Evolutionary conservation across 2,797 vertebrate species (phyloP).

Genomic region (Gymnoscopelus microlampas): DNA sequence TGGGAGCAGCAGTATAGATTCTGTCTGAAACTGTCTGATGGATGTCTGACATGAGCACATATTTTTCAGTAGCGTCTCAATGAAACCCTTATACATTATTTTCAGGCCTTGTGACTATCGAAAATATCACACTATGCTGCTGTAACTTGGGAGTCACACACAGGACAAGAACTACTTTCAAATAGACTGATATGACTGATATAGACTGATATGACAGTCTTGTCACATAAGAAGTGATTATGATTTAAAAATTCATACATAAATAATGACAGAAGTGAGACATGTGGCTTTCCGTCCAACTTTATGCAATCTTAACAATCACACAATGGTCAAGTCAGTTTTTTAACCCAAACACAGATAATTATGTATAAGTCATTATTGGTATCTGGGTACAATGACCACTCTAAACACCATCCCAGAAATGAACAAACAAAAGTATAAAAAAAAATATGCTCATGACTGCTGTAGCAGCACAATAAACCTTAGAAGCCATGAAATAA

Average conservation of each 20-base stretch:
- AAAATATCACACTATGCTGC: no score
- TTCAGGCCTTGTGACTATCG: no score
- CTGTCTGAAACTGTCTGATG: no score
- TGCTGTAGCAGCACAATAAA: constrained; percentile 9
- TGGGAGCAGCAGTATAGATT: no score
- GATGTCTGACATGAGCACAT: no score
- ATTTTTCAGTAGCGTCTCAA: no score
- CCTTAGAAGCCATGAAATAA: constrained; percentile 25
- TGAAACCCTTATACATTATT: no score
- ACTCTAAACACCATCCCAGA: constrained; percentile 4
- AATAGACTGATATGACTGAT: background rate
- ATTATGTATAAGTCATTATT: background rate
- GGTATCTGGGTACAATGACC: constrained; percentile 5
- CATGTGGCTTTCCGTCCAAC: constrained; percentile 26
- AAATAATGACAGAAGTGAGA: constrained; percentile 3
- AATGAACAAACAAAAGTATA: constrained; percentile 26
- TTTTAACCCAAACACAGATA: background rate
- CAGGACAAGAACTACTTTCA: no score
- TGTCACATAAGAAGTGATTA: no score
- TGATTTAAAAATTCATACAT: background rate
- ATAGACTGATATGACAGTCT: background rate
- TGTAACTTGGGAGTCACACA: no score
- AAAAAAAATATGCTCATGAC: constrained; percentile 14
- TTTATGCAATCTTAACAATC: constrained; percentile 59
- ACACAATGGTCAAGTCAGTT: constrained; percentile 45